Percentiles rank a stretch among this genome's conserved stretches.
These are phyloP conservation scores for Trogon surrucura DNA, from an alignment of 2,113 vertebrate species.

Conservation along the genomic window DNA sequence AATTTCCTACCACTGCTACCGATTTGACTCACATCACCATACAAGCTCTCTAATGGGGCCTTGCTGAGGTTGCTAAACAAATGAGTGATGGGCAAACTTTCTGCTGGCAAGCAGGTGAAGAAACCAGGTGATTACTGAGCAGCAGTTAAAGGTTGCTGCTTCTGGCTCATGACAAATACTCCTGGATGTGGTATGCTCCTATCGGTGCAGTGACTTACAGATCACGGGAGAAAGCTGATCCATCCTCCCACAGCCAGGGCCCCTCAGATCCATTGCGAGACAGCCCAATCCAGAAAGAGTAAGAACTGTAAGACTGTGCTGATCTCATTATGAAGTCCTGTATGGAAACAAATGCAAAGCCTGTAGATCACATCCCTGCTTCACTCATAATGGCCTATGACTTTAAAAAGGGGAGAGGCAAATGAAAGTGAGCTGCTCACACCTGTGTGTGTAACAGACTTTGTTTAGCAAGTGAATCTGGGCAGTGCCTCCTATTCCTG, in stretches of 20 bases:
- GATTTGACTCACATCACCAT: not conserved
- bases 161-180: not conserved
- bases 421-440: not conserved
- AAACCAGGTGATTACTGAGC: not conserved
- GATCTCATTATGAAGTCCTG: constrained; percentile 47
- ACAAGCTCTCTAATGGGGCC: not conserved
- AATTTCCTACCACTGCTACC: not conserved
- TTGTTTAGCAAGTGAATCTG: not conserved
- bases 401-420: not conserved
- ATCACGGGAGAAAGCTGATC: constrained; percentile 24
- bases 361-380: not conserved
- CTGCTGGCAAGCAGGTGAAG: not conserved
- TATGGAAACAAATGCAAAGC: not conserved
- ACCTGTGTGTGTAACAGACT: not conserved
- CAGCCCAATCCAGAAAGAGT: constrained; percentile 64
- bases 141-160: not conserved
- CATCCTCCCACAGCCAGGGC: constrained; percentile 62
- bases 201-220: constrained; percentile 43
- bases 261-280: not conserved
- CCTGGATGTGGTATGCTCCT: not conserved
- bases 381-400: fast-evolving
- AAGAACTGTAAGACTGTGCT: not conserved
- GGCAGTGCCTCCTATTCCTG: not conserved
- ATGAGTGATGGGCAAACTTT: not conserved
- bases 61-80: not conserved